Evolutionary conservation across 2,888 invertebrate species (phyloP), one percentile per base, ranked within the genome.

Genomic region (Iphiclides podalirius): DNA sequence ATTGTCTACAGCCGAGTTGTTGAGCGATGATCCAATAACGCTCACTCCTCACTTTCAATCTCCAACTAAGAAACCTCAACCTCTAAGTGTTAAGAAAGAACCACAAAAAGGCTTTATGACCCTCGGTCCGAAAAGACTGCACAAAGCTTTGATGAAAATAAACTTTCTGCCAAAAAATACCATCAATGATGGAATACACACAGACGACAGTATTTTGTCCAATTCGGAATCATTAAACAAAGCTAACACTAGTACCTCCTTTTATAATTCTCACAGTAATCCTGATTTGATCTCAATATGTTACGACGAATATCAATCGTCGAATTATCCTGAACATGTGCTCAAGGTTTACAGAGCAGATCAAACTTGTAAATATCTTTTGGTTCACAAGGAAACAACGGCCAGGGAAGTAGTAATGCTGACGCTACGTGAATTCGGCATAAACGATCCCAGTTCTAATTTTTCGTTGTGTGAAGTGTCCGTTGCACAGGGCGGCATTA

Each of bases 401-500:
- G 94, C 95, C 4, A 93, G 95, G 70, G 95, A 95, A 79, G 98
- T 99, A 47, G 98, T 99, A 1, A 98, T 99, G 97, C 87, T 99
- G 64, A 96, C 99, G 0, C 89, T 99, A 47, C 96, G 96, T 75
- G 98, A 98, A 79, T 99, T 99, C 84, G 96, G 98, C 46, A 96
- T 98, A 63, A 95, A 96, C 43, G 98, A 98, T 71, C 94, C 96
- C 14, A 97, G 97, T 87, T 96, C 97, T 14, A 95, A 98, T 73
- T 99, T 96, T 84, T 96, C 96, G 34, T 86, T 99, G 35, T 98
- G 98, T 78, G 98, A 99, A 87, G 98, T 98, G 1, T 97, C 97
- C 20, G 98, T 98, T 3, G 96, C 96, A 4, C 97, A 97, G 66
- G 97, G 97, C 20, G 97, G 98, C 43, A 96, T 98, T 72, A 97